These are phyloP conservation scores for Otocyon megalotis DNA, from an alignment of 2,113 vertebrate genomes.

Conservation along the genomic window DNA sequence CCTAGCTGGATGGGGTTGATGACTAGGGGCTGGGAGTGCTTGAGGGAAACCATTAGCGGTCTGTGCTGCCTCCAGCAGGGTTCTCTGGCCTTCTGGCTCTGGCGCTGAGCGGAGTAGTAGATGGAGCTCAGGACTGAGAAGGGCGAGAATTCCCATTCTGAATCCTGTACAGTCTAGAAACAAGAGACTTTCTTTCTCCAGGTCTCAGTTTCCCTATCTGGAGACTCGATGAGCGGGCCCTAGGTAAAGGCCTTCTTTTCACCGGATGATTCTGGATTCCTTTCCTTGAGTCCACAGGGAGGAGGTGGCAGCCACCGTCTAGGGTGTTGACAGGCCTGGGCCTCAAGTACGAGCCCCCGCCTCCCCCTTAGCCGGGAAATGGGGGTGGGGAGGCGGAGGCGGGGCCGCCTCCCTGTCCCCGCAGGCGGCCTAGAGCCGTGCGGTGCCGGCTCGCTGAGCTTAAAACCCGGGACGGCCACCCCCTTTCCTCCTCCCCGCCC, in stretches of 20 bases:
- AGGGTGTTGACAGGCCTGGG: neutral
- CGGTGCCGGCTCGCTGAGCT: slow-evolving; percentile 45
- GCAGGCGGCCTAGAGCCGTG: slow-evolving; percentile 48
- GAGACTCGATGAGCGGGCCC: neutral
- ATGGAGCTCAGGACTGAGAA: neutral
- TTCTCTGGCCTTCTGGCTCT: neutral
- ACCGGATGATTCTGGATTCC: neutral
- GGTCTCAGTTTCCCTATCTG: slow-evolving; percentile 56
- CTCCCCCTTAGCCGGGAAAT: neutral
- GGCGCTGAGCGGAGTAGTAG: neutral
- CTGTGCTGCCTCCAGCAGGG: neutral
- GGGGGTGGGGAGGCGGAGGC: slow-evolving; percentile 7
- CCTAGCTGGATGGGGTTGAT: rapidly evolving
- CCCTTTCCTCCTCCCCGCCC: slow-evolving; percentile 71
- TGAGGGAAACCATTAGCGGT: neutral
- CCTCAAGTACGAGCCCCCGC: neutral
- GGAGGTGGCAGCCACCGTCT: neutral
- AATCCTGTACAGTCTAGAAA: neutral
- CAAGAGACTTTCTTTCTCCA: neutral
- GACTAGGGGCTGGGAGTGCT: neutral
- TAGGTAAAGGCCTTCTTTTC: neutral
- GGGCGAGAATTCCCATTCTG: neutral
- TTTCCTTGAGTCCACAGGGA: neutral
- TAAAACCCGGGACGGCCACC: slow-evolving; percentile 82
- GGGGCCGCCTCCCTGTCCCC: slow-evolving; percentile 14